Percentiles rank a stretch among this genome's conserved stretches.
Conservation (phyloP, 53 echinoderm and acorn worm genomes). For the Actinopyga echinites region DNA sequence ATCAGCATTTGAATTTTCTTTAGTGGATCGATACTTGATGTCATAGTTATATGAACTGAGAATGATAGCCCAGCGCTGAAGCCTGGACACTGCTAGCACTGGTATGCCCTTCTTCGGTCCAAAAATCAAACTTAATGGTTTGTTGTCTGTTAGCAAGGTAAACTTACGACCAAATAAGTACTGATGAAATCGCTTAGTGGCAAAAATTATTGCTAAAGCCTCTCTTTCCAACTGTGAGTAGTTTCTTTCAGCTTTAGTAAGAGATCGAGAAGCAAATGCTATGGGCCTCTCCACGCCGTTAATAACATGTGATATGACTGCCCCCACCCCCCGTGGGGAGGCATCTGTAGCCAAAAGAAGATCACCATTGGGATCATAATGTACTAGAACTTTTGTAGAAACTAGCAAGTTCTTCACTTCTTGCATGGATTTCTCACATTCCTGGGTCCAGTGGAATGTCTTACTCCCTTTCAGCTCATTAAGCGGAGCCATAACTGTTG, state of each 20-base stretch:
- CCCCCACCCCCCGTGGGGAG: slow-evolving; percentile 1
- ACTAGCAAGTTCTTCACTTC: not conserved
- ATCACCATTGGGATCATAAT: slow-evolving; percentile 18
- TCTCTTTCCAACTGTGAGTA: slow-evolving; percentile 30
- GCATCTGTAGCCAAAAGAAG: slow-evolving; percentile 20
- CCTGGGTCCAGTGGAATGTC: not conserved
- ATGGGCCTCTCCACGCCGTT: slow-evolving; percentile 13
- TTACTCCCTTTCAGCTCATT: slow-evolving; percentile 22
- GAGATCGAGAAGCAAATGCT: slow-evolving; percentile 33
- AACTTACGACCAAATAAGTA: slow-evolving; percentile 9
- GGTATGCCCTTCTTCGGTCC: slow-evolving; percentile 22
- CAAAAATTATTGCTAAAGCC: slow-evolving; percentile 5
- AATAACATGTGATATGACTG: slow-evolving; percentile 12
- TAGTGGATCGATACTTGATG: slow-evolving; percentile 21
- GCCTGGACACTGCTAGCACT: slow-evolving; percentile 7
- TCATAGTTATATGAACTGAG: not conserved
- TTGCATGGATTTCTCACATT: slow-evolving; percentile 3
- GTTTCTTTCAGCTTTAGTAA: slow-evolving; percentile 16
- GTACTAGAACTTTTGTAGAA: not conserved
- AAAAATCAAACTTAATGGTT: slow-evolving; percentile 3
- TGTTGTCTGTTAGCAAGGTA: slow-evolving; percentile 23
- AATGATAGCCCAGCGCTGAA: slow-evolving; percentile 30
- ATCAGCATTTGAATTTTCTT: slow-evolving; percentile 22
- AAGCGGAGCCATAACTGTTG: slow-evolving; percentile 13
- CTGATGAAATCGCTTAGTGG: not conserved